Base-by-base conservation (phyloP, 2,113 vertebrate genomes). In the Pelecanus crispus region DNA sequence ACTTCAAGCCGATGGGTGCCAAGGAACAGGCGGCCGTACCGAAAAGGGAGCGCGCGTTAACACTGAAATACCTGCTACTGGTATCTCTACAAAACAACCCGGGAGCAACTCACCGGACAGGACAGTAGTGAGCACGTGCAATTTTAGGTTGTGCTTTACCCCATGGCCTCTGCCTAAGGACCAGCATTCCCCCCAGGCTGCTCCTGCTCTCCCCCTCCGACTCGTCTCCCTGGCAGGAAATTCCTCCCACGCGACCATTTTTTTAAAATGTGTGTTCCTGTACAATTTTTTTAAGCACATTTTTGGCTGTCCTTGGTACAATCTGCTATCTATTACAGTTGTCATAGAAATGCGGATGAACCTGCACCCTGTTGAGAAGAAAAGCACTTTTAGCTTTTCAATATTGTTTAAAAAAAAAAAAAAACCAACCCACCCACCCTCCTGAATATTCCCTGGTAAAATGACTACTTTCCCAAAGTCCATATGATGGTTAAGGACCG, bases 91-190 rank as follows among this genome's bases (percentile, higher is more conserved):
- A 31, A 9, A 45, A 38, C 63, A 17, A 3, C 38, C 10, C 0
- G 7, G 53, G 40, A 63, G 58, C 4, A 31, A 4, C 13, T 16
- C 26, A 0, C 10, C 0, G 32, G 55, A 1, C 15, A 26, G 1
- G 21, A 11, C 25, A 7, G 47, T 0, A 14, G 8, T 0, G 14
- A 31, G 40, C 32, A 56, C 15, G 1, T 1, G 7, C 15, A 2
- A 0, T 15, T 8, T 6, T 0, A 13, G 44, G 24, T 1, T 1
- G n/a, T 1, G 5, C 50, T 50, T 28, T 11, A 49, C 26, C 36
- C 42, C n/a, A 5, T 1, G 2, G 36, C 4, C 68, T 34, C 36
- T 44, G 11, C 52, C 26, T 2, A 7, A 63, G 50, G 62, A 50
- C 13, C 78, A 56, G 28, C 50, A 22, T 7, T 10, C 6, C 25